Evolutionary conservation across 2,113 vertebrate species (phyloP).

Genomic region (Collichthys lucidus): DNA sequence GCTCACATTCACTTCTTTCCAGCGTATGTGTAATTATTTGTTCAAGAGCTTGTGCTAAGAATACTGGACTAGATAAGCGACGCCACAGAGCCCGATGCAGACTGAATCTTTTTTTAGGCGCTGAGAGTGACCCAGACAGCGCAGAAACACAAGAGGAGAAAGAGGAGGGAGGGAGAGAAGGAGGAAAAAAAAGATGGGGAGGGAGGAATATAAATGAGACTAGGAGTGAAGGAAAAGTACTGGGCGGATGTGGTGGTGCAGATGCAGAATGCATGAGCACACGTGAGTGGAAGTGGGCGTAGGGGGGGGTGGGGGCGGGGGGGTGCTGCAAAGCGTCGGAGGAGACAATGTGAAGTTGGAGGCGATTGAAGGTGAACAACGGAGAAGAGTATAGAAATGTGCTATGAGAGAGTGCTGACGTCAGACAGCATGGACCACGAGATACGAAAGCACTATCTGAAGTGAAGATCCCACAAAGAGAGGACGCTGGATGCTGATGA

Average conservation of each 20-base stretch:
- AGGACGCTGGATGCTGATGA: neutral
- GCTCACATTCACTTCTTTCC: neutral
- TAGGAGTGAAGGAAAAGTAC: slow-evolving; percentile 82
- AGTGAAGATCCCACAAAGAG: slow-evolving; percentile 4
- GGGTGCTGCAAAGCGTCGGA: slow-evolving; percentile 41
- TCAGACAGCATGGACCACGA: slow-evolving; percentile 29
- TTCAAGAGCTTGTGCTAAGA: slow-evolving; percentile 19
- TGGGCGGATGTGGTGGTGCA: slow-evolving; percentile 73
- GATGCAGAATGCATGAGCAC: slow-evolving; percentile 73
- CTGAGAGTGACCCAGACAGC: slow-evolving; percentile 76
- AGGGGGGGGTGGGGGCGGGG: slow-evolving; percentile 3
- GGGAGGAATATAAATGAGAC: slow-evolving; percentile 79
- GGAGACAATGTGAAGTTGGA: slow-evolving; percentile 49
- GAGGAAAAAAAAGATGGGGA: slow-evolving; percentile 37
- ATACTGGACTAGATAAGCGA: slow-evolving; percentile 44
- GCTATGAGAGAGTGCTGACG: slow-evolving; percentile 43
- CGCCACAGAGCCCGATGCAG: slow-evolving; percentile 40
- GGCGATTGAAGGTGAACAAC: slow-evolving; percentile 73
- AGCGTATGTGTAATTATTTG: slow-evolving; percentile 13
- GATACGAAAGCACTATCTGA: slow-evolving; percentile 18
- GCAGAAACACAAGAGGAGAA: slow-evolving; percentile 60
- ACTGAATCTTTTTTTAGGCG: slow-evolving; percentile 68
- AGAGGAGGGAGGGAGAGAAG: slow-evolving; percentile 27
- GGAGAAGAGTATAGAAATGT: slow-evolving; percentile 41
- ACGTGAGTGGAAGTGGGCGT: slow-evolving; percentile 60